A percentile compares a stretch with the other conserved stretches of the same genome.
phyloP scores from a whole-genome alignment of 2,888 invertebrate species.

The Platynereis dumerilii region DNA sequence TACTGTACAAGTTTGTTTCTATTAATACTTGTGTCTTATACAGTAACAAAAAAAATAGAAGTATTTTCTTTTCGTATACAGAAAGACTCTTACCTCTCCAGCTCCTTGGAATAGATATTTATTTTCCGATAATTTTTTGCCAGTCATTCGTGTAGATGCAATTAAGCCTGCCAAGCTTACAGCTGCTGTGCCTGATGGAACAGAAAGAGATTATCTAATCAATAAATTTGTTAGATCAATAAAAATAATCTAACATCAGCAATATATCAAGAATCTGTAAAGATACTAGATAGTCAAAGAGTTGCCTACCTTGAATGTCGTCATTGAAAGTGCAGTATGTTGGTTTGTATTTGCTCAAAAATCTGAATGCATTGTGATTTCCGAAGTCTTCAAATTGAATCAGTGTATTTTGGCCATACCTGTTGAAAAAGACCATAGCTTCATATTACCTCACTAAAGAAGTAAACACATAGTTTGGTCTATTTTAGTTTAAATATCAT shows the following conservation, averaged over 20 bases:
- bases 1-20: too few species aligned
- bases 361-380: conserved; percentile 93
- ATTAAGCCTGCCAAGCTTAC: conserved; percentile 94
- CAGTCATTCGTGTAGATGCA: conserved; percentile 84
- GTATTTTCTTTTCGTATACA: too few species aligned
- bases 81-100: conserved; percentile 89
- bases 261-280: background rate
- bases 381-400: conserved; percentile 97
- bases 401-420: conserved; percentile 66
- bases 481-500: background rate
- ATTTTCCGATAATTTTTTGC: conserved; percentile 82
- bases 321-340: conserved; percentile 97
- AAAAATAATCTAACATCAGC: background rate
- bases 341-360: conserved; percentile 87
- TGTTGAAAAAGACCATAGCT: conserved; percentile 38
- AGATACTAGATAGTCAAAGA: background rate
- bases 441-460: background rate
- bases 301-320: conserved; percentile 85
- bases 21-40: background rate
- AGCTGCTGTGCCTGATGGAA: conserved; percentile 74
- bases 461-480: conserved; percentile 5
- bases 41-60: too few species aligned
- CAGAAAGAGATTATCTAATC: background rate
- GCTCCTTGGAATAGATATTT: conserved; percentile 94
- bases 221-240: background rate